Percentiles rank a stretch among this genome's conserved stretches.
Evolutionary conservation across 2,797 vertebrate genomes (phyloP).

Genomic region (Darevskia nairensis): DNA sequence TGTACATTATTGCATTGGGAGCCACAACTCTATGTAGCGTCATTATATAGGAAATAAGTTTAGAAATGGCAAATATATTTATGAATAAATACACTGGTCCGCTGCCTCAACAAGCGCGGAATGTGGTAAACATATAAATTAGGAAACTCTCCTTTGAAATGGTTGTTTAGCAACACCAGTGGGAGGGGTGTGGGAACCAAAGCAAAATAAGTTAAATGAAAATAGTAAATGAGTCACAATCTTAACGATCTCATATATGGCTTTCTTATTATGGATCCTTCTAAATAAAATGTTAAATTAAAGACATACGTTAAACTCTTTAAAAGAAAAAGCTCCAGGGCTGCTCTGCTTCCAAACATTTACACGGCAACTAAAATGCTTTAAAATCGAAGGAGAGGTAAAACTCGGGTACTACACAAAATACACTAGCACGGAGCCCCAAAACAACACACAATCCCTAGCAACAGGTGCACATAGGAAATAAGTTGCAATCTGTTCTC

Average conservation of each 20-base stretch:
- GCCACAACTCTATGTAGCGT: conserved; percentile 85
- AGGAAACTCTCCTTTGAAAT: conserved; percentile 73
- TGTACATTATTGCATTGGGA: conserved; percentile 97
- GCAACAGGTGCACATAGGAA: conserved; percentile 74
- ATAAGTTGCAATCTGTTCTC: conserved; percentile 57
- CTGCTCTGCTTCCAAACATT: conserved; percentile 79
- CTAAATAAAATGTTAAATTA: conserved; percentile 76
- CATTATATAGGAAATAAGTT: conserved; percentile 79
- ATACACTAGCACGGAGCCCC: conserved; percentile 81
- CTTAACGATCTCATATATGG: conserved; percentile 83
- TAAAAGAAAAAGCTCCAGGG: conserved; percentile 70
- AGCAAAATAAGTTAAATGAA: conserved; percentile 82
- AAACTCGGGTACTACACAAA: conserved; percentile 82
- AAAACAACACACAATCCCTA: conserved; percentile 82
- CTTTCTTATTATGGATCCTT: conserved; percentile 81
- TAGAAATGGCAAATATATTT: conserved; percentile 75
- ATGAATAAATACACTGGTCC: conserved; percentile 75
- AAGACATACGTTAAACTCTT: conserved; percentile 70
- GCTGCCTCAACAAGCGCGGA: conserved; percentile 69
- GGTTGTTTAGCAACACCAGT: conserved; percentile 73
- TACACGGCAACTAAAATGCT: conserved; percentile 79
- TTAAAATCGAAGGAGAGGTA: conserved; percentile 76
- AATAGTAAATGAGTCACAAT: conserved; percentile 77
- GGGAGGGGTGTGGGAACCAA: neutral
- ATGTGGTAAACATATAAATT: conserved; percentile 74